Evolutionary conservation across 2,797 vertebrate genomes (phyloP).

Genomic region (Chanos chanos): DNA sequence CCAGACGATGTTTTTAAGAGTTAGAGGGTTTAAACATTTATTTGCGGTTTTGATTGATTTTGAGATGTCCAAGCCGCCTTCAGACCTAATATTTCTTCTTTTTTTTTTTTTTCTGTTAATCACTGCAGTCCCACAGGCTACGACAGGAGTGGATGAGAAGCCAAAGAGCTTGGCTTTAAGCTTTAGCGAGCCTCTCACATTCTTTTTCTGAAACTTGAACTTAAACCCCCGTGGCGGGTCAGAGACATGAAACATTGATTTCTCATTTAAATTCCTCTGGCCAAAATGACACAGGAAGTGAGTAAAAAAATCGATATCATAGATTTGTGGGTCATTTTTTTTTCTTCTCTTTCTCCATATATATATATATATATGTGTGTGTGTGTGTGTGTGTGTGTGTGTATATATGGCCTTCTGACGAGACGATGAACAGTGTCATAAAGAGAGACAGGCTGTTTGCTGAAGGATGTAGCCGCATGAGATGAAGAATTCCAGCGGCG

Average conservation of each 20-base stretch:
- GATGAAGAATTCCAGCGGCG: slow-evolving; percentile 36
- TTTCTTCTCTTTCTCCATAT: too few species aligned
- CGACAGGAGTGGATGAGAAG: not conserved
- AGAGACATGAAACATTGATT: slow-evolving; percentile 15
- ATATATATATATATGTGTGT: too few species aligned
- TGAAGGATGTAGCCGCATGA: slow-evolving; percentile 25
- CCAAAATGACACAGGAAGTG: slow-evolving; percentile 34
- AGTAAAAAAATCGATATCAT: slow-evolving; percentile 36
- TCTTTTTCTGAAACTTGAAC: slow-evolving; percentile 3
- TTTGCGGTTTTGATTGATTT: too few species aligned
- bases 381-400: too few species aligned
- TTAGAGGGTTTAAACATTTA: too few species aligned
- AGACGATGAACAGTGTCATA: slow-evolving; percentile 27
- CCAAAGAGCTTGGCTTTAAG: not conserved
- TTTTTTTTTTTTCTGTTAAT: not conserved
- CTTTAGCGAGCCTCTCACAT: not conserved
- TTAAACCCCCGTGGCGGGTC: not conserved
- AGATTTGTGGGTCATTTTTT: slow-evolving; percentile 26
- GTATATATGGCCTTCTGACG: slow-evolving; percentile 12
- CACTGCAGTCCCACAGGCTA: too few species aligned
- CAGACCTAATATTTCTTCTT: too few species aligned
- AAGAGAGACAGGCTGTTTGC: slow-evolving; percentile 2
- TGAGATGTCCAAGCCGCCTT: too few species aligned
- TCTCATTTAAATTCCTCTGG: slow-evolving; percentile 40
- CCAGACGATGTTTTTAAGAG: too few species aligned